Percentiles rank a stretch among this genome's conserved stretches.
Evolutionary conservation across 1,140 invertebrate species (phyloP).

Genomic region (Hypsibius dujardini): DNA sequence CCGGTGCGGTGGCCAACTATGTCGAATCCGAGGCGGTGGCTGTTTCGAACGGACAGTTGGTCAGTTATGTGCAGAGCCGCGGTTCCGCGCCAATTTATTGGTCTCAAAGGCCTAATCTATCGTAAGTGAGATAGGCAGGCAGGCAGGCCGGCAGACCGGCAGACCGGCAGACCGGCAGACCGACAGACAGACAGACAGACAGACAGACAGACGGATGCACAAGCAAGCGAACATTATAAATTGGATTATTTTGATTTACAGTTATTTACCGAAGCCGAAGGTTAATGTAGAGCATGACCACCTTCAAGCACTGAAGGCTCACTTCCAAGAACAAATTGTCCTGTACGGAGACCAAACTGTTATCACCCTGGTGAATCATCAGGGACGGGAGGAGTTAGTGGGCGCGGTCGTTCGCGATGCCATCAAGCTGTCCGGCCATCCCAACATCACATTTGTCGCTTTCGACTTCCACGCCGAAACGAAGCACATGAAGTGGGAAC

Average conservation of each 20-base stretch:
- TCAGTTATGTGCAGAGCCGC: slow-evolving; percentile 15
- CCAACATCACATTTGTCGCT: slow-evolving; percentile 49
- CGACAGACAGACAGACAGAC: too few relatives aligned
- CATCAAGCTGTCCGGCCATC: slow-evolving; percentile 17
- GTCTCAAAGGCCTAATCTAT: slow-evolving; percentile 4
- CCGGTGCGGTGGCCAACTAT: slow-evolving; percentile 12
- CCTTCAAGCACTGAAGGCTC: neutral
- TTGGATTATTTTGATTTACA: slow-evolving; percentile 1
- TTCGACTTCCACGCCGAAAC: slow-evolving; percentile 99
- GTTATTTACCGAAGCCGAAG: slow-evolving; percentile 28
- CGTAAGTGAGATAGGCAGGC: neutral
- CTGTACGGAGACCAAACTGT: slow-evolving; percentile 21
- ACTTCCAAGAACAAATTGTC: slow-evolving; percentile 20
- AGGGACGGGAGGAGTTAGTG: slow-evolving; percentile 19
- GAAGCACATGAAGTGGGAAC: slow-evolving; percentile 80
- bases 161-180: too few relatives aligned
- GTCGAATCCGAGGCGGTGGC: slow-evolving; percentile 7
- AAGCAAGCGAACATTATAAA: too few relatives aligned
- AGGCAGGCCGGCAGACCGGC: too few relatives aligned
- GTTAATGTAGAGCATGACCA: slow-evolving; percentile 18
- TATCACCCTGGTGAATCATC: slow-evolving; percentile 11
- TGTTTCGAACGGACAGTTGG: neutral
- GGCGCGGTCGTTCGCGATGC: slow-evolving; percentile 20
- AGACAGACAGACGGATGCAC: too few relatives aligned
- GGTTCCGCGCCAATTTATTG: slow-evolving; percentile 14